Evolutionary conservation across 2,888 invertebrate species (phyloP), one percentile per base, ranked within the genome.

Genomic region (Argyra leucocephala): DNA sequence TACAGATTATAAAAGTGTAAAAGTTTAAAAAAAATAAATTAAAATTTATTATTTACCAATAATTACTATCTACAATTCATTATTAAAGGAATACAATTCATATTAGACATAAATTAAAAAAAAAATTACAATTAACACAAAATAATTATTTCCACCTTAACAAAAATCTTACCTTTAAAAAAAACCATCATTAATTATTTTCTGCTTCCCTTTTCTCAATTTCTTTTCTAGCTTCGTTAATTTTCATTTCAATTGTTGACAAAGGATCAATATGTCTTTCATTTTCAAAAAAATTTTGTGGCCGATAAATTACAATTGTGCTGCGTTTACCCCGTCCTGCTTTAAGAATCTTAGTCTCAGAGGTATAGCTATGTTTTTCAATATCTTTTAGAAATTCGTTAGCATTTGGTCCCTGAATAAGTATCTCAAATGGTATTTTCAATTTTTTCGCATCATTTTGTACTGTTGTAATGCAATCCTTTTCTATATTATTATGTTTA

Each of bases 311-410:
- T 1, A 74, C 75, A 2, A 78, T 74, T 1, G 77, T 78, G 36
- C 75, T 74, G 3, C 78, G 74, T 24, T 75, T 77, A 26, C 69
- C 74, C 1, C 75, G 74, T 26, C 69, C 67, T 24, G 4, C 3
- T 48, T 21, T 61, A 10, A 26, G 37, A 48, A 23, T 57, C 26
- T 4, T 61, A 6, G 61, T 67, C 36, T 70, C 68, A 4, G 60
- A 61, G 3, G 57, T 57, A 5, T n/a, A 57, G 3, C 21, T 57
- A 18, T 22, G 18, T 15, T 61, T 37, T 3, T 72, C 66, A 18
- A 79, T 79, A 63, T 74, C 78, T n/a, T 73, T 75, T 1, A 79
- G 72, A 63, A 80, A 78, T 3, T 73, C 71, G 69, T 76, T 78
- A 7, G 67, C 70, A 64, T 72, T 76, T 0, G 79, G 77, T 31